Base-by-base conservation (phyloP, 1,140 invertebrate species). In the Acyrthosiphon pisum region DNA sequence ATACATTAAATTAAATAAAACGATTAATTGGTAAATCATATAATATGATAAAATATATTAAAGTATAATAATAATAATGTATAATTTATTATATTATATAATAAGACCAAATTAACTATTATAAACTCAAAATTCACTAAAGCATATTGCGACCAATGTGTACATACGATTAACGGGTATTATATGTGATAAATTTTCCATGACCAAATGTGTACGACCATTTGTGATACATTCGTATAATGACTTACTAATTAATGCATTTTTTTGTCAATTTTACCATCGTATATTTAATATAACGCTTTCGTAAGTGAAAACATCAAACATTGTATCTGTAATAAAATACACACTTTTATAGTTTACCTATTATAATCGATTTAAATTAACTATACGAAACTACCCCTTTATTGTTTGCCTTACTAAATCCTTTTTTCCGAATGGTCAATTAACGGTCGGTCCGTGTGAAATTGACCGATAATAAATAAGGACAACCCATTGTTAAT, bases 401-500 rank as follows among this genome's bases (percentile, higher is more conserved):
- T 83, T 37, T 83, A 23, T 41, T 23, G 2, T 83, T 83, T 83
- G 18, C 81, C 81, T 83, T 83, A 83, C 41, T 83, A 41, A 83
- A 9, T 37, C 22, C 81, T 9, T 83, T 41, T 83, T 83, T 83
- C 20, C 35, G 23, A 83, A 83, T 37, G 81, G 22, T 76, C 30
- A 83, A 41, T 41, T 83, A 83, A 41, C 81, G 35, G 20, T 37
- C 4, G 76, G 35, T 37, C 20, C 8, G 35, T 23, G 81, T 83
- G 81, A 83, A 83, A 83, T 83, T 37, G 81, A 83, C 18, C 81
- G 35, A 41, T 41, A 83, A 83, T 83, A 83, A 83, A 83, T 83
- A 83, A 83, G 41, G 18, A 83, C 81, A 41, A 22, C n/a, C 35
- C 2, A 83, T 41, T 8, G 41, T 83, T 37, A 83, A 37, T 83